Base-by-base conservation (phyloP, 2,797 vertebrate genomes). In the Acipenser transmontanus region DNA sequence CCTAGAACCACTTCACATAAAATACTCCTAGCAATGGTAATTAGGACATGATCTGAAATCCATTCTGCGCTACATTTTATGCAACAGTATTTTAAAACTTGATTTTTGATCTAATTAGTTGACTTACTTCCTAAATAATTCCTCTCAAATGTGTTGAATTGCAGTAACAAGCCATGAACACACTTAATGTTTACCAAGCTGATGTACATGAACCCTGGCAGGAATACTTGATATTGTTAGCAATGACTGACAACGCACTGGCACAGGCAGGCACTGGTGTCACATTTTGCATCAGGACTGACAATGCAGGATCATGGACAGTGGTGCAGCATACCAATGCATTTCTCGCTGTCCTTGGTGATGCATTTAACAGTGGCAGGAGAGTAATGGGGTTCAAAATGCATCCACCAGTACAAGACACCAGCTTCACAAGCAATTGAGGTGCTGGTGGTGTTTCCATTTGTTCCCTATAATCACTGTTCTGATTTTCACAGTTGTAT, bases 111-210 rank as follows among this genome's bases (percentile, higher is more conserved):
- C 34, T 34, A 34, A 34, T 34, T 34, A 34, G 34, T 34, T 34
- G 34, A 34, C 34, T 34, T 34, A 34, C 34, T 34, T 34, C 34
- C 34, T 34, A 34, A 34, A 34, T 34, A 34, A 34, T 34, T 34
- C 34, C 34, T 34, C 34, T 4, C 34, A 34, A 34, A 34, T 4
- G 34, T 34, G 34, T 34, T 34, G 34, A 34, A 65, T 20, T 20
- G 8, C 54, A 2, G 54, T 47, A 13, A 54, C 49, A 50, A 7
- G 50, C 20, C 50, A 51, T 8, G 51, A 50, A 48, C 10, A 50
- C 7, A 13, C 14, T 66, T 62, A 69, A 60, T 4, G 67, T 72
- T 12, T 20, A 68, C 69, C 34, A 66, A 54, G 67, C 57, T 68
- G 52, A 66, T 66, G 67, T 49, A 72, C 59, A 59, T 61, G 12